phyloP scores from a whole-genome alignment of 1,140 invertebrate species.

The Pseudomyrmex sp. region DNA sequence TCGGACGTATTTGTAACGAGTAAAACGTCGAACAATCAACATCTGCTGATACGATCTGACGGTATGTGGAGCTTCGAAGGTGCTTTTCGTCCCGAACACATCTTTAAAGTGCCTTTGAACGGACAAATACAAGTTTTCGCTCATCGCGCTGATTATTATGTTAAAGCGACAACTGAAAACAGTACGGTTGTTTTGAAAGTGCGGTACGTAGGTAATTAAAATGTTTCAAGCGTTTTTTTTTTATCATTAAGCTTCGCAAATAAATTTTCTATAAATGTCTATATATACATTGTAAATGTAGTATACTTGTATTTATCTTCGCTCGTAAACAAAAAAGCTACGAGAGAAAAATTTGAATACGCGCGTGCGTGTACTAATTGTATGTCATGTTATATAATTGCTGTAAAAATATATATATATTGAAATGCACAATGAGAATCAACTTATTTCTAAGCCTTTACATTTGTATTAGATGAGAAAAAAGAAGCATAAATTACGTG shows the following conservation, averaged over 20 bases:
- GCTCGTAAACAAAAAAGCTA: background rate
- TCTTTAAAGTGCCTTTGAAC: constrained; percentile 64
- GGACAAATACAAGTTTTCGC: constrained; percentile 64
- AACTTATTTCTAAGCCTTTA: constrained; percentile 30
- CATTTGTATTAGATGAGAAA: background rate
- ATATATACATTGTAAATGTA: background rate
- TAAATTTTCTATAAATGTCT: background rate
- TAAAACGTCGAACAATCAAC: constrained; percentile 64
- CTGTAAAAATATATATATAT: constrained; percentile 8
- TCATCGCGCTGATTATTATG: constrained; percentile 58
- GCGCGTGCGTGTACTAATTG: background rate
- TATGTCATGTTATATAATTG: constrained; percentile 3
- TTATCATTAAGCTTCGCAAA: background rate
- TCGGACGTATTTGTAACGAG: constrained; percentile 59
- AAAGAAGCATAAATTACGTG: background rate
- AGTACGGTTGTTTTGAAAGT: constrained; percentile 63
- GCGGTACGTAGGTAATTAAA: constrained; percentile 51
- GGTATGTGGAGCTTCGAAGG: constrained; percentile 77
- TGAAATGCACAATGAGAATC: constrained; percentile 7
- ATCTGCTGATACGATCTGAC: constrained; percentile 73
- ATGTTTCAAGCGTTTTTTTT: background rate
- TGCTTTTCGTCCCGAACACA: constrained; percentile 66
- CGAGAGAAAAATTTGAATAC: constrained; percentile 12
- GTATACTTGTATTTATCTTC: background rate
- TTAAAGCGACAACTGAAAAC: constrained; percentile 55